Evolutionary conservation across 2,113 vertebrate genomes (phyloP), one percentile per base, ranked within the genome.

Genomic region (Phaethornis superciliosus): DNA sequence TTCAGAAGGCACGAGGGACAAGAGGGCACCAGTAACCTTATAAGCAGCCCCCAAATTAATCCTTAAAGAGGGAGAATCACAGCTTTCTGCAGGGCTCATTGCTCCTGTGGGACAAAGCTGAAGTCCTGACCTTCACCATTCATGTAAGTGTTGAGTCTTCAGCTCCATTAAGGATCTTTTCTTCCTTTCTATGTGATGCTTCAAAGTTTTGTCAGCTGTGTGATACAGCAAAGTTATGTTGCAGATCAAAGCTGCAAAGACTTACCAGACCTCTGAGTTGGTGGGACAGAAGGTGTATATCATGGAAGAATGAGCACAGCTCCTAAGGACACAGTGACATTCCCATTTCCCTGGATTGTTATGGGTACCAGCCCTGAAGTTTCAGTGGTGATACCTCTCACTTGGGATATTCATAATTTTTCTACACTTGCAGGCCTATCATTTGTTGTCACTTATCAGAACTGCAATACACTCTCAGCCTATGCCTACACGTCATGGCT

Each of bases 141-240:
- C 35, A 44, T 4, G 4, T 0, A 35, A 22, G 27, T 0, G 0
- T 22, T 30, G 23, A 46, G 35, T 40, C 30, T 62, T 28, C 4
- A 19, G 3, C 9, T 44, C 32, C 28, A n/a, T 15, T 89, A n/a
- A n/a, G 49, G 35, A 40, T 15, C 14, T 42, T 79, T 37, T 76
- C 7, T 44, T 85, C 33, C 12, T 64, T 85, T 60, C 35, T 4
- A 12, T 3, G 5, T 6, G 16, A 2, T 22, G 65, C 69, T 64
- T 76, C n/a, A 49, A 56, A 42, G 58, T 2, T 37, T 21, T 4
- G 0, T 47, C 59, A 81, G 47, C 13, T 47, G 18, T 47, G 46
- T 47, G 46, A 47, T 47, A 47, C 20, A 47, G 20, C 15, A 47
- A 47, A 47, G 16, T 18, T 47, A 20, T 19, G 46, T 47, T 47